These are phyloP conservation scores for Pycnomerus fuliginosus DNA, from an alignment of 2,888 invertebrate genomes.

Conservation along the genomic window DNA sequence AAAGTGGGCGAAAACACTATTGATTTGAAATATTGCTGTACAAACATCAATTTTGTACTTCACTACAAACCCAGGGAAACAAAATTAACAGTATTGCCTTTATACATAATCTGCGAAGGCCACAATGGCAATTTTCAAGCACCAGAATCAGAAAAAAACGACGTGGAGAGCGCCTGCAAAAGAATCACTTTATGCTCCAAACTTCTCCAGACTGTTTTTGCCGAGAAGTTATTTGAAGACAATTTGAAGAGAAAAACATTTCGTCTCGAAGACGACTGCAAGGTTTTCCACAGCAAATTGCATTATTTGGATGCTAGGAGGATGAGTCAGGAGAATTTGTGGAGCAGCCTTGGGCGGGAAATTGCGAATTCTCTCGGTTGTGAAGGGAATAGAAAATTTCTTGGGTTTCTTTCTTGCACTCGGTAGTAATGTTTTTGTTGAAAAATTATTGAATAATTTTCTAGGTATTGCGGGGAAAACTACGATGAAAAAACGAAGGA, in stretches of 20 bases:
- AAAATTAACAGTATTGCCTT: constrained; percentile 68
- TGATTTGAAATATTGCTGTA: constrained; percentile 58
- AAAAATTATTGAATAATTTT: constrained; percentile 2
- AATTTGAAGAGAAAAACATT: constrained; percentile 80
- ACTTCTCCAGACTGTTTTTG: constrained; percentile 81
- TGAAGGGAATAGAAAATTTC: constrained; percentile 72
- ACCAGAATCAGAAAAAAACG: constrained; percentile 53
- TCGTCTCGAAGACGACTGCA: constrained; percentile 72
- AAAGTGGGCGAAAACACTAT: constrained; percentile 64
- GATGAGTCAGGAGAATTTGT: constrained; percentile 77
- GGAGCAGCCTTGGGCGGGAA: constrained; percentile 81
- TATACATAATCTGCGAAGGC: constrained; percentile 80
- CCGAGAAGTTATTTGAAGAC: constrained; percentile 81
- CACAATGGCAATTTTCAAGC: constrained; percentile 78
- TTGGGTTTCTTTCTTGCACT: constrained; percentile 88
- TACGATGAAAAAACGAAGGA: constrained; percentile 58
- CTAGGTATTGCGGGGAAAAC: constrained; percentile 34
- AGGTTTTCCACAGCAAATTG: constrained; percentile 71
- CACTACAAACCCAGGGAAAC: constrained; percentile 61
- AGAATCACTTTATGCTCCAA: constrained; percentile 76
- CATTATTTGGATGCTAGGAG: constrained; percentile 68
- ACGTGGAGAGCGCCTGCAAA: constrained; percentile 70
- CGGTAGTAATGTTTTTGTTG: constrained; percentile 54
- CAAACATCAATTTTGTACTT: constrained; percentile 55
- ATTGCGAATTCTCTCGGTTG: constrained; percentile 71